Base-by-base conservation (phyloP, 2,113 vertebrate genomes). In the Entomyzon cyanotis region DNA sequence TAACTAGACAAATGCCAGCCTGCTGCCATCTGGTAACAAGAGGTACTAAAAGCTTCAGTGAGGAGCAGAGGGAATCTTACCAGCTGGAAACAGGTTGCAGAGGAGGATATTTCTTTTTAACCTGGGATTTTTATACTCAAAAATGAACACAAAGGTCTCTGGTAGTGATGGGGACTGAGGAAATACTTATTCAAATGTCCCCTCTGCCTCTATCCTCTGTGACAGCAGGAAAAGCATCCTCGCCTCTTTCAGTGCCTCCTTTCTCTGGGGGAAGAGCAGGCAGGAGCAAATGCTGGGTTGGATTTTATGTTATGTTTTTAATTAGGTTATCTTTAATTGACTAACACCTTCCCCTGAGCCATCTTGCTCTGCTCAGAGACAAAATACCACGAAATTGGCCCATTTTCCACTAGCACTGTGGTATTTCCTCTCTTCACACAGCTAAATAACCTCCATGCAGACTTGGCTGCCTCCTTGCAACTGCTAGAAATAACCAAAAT, bases 281-380 rank as follows among this genome's bases (percentile, higher is more conserved):
- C 84, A 94, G 84, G 68, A 94, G 69, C 12, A 81, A 95, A 91
- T 71, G 52, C 65, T 90, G 69, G 71, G 89, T 75, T 95, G 84
- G 80, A 89, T 96, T 96, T 96, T 89, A 84, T 87, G 92, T 88
- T 94, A 81, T 96, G 92, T 94, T 96, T 97, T 92, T 95, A 96
- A 96, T 96, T 96, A 96, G 90, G 89, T 92, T 94, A 84, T 94
- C 93, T 94, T 89, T 97, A 96, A 96, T 93, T 96, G 95, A 93
- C 94, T 97, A 96, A 96, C 94, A 96, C 90, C 92, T 96, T 97
- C 93, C 93, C 86, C 86, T 96, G 94, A 95, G 92, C 92, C 94
- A 92, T 96, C 90, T 93, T 97, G 92, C 79, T 92, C 74, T 81
- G 58, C 80, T 95, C 80, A 58, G 83, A 94, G 92, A 79, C 65